phyloP scores from a whole-genome alignment of 2,888 invertebrate species.

The Hoplodrina ambigua region DNA sequence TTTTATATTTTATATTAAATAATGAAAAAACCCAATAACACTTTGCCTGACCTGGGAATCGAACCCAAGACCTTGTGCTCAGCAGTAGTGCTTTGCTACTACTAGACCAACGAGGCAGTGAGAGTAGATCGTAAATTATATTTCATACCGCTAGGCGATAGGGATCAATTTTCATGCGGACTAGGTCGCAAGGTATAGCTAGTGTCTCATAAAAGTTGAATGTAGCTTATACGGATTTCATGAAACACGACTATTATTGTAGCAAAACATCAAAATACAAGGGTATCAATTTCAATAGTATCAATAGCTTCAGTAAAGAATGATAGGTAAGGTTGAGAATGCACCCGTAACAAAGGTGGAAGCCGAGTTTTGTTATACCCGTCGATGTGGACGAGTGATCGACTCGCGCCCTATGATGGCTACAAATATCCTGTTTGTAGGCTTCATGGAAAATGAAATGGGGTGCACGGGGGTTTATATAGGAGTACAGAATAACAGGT shows the following conservation, averaged over 20 bases:
- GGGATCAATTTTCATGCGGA: no score
- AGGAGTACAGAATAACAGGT: constrained; percentile 32
- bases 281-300: constrained; percentile 34
- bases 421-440: constrained; percentile 54
- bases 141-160: no score
- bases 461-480: constrained; percentile 27
- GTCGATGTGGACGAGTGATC: constrained; percentile 26
- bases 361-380: constrained; percentile 21
- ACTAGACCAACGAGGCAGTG: no score
- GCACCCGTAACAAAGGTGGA: constrained; percentile 10
- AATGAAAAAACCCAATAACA: no score
- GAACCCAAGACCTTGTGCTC: no score
- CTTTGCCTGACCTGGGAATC: no score
- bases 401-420: constrained; percentile 28
- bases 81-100: no score
- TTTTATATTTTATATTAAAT: no score
- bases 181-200: no score
- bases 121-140: no score
- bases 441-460: constrained; percentile 53
- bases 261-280: constrained; percentile 15
- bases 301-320: constrained; percentile 19
- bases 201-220: no score
- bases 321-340: not conserved
- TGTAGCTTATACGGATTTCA: not conserved
- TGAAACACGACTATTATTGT: constrained; percentile 2